Conservation (phyloP, 2,113 vertebrate genomes). For the Astatotilapia flaviijosephi region DNA sequence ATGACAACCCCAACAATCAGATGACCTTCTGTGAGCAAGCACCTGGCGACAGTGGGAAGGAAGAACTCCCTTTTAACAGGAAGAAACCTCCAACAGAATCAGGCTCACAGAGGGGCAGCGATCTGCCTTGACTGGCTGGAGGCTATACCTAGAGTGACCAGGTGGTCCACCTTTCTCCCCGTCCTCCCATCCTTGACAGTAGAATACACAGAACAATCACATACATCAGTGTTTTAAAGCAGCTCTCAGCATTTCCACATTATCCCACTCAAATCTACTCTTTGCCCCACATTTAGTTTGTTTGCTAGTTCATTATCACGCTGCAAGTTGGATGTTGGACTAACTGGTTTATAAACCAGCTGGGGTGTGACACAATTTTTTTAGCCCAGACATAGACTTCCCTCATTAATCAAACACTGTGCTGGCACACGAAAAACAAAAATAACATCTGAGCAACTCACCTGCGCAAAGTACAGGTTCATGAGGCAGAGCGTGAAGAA, state of each 20-base stretch:
- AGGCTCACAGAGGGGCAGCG: neutral
- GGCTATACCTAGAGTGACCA: neutral
- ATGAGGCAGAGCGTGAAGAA: slow-evolving; percentile 97
- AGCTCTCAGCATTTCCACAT: neutral
- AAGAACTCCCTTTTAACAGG: neutral
- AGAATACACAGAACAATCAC: neutral
- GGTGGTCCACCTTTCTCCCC: neutral
- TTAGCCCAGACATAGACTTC: neutral
- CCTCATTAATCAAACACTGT: neutral
- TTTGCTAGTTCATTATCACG: neutral
- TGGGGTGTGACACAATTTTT: neutral
- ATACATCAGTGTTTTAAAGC: neutral
- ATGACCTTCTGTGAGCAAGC: neutral
- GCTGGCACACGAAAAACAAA: neutral
- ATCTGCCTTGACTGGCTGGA: neutral
- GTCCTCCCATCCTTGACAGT: neutral
- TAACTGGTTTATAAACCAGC: neutral
- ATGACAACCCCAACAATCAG: neutral
- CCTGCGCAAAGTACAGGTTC: slow-evolving; percentile 97
- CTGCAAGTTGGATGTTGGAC: neutral
- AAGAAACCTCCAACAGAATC: neutral
- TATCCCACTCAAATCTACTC: neutral
- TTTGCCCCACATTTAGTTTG: neutral
- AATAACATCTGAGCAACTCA: slow-evolving; percentile 49
- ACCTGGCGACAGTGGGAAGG: neutral